Conservation (phyloP, 1,140 invertebrate genomes). For the Atta cephalotes region DNA sequence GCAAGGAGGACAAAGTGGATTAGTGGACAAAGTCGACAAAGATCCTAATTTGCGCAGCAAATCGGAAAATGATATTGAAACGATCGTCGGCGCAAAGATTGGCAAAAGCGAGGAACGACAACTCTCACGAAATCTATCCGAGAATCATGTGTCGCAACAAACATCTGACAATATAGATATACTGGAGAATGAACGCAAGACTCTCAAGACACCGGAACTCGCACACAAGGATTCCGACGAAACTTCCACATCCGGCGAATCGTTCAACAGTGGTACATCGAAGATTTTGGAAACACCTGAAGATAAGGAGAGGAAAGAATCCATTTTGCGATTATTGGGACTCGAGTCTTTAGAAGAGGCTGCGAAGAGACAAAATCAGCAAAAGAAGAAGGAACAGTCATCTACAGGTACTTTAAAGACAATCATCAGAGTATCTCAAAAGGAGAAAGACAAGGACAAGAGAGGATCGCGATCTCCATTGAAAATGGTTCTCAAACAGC, state of each 20-base stretch:
- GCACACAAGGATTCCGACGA: conserved; percentile 87
- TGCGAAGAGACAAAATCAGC: conserved; percentile 79
- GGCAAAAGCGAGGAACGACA: conserved; percentile 49
- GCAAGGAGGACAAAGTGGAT: conserved; percentile 40
- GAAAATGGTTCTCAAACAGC: conserved; percentile 92
- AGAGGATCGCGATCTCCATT: conserved; percentile 90
- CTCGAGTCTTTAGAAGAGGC: conserved; percentile 84
- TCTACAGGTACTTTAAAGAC: conserved; percentile 92
- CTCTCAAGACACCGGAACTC: conserved; percentile 80
- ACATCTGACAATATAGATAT: conserved; percentile 48
- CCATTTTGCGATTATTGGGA: conserved; percentile 84
- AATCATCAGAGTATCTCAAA: conserved; percentile 89
- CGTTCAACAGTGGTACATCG: conserved; percentile 79
- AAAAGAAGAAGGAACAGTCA: conserved; percentile 81
- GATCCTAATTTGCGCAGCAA: conserved; percentile 79
- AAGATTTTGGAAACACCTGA: conserved; percentile 86
- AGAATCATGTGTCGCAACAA: conserved; percentile 67
- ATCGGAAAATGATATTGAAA: conserved; percentile 82
- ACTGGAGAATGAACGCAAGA: conserved; percentile 57
- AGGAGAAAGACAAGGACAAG: conserved; percentile 83
- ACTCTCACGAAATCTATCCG: conserved; percentile 61
- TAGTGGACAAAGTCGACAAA: conserved; percentile 61
- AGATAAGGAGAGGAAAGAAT: conserved; percentile 85
- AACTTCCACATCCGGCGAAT: conserved; percentile 83
- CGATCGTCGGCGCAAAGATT: conserved; percentile 18